Conservation (phyloP, 92 coral and sea anemone species). For the Scolanthus callimorphus region DNA sequence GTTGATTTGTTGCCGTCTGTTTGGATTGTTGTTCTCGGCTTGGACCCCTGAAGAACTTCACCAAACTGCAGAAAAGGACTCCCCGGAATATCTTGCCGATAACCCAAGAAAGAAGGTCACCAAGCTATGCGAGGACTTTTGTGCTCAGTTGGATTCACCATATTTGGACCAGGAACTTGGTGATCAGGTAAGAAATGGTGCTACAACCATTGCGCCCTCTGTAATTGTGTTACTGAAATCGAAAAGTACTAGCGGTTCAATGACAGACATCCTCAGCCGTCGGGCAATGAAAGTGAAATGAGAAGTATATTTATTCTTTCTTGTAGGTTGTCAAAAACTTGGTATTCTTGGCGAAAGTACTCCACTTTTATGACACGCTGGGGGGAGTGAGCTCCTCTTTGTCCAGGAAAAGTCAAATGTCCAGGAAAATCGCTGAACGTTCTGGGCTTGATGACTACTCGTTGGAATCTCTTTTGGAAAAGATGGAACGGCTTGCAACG, state of each 20-base stretch:
- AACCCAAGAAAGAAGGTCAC: constrained; percentile 63
- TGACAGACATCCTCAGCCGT: too few relatives aligned
- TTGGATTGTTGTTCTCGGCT: constrained; percentile 79
- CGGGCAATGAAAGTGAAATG: too few relatives aligned
- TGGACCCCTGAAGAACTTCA: constrained; percentile 74
- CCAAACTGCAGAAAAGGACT: neutral
- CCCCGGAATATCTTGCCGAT: constrained; percentile 41
- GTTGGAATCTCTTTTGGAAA: constrained; percentile 37
- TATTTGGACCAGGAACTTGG: constrained; percentile 74
- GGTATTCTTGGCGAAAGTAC: constrained; percentile 72
- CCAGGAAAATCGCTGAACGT: neutral
- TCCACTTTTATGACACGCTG: constrained; percentile 22
- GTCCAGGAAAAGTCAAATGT: neutral
- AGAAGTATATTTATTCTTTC: neutral
- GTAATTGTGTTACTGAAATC: too few relatives aligned
- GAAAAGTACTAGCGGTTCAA: too few relatives aligned
- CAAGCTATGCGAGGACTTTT: constrained; percentile 60
- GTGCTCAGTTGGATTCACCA: constrained; percentile 69
- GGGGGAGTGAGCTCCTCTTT: too few relatives aligned
- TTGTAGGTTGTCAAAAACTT: constrained; percentile 83
- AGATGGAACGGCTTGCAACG: constrained; percentile 71
- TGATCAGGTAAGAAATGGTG: constrained; percentile 96
- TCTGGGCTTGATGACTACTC: constrained; percentile 28
- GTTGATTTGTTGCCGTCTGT: constrained; percentile 69
- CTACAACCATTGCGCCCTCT: too few relatives aligned